phyloP scores from a whole-genome alignment of 1,140 invertebrate species.

The Tribolium madens region DNA sequence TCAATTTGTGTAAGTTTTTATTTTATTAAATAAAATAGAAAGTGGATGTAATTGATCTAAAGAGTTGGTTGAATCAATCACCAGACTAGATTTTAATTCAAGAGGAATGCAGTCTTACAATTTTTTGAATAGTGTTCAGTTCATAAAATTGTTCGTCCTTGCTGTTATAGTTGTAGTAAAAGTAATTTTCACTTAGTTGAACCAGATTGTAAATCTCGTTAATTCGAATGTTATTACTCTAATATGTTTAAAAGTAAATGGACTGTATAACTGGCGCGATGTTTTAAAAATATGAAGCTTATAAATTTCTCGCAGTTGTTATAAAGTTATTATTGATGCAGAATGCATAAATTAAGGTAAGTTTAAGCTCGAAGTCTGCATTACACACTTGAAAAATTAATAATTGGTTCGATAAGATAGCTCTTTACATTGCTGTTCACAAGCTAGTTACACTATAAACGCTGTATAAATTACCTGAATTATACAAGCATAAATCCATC shows the following conservation, averaged over 20 bases:
- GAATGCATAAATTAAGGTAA: constrained; percentile 7
- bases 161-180: constrained; percentile 2
- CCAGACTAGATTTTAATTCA: not conserved
- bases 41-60: not conserved
- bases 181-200: constrained; percentile 19
- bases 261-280: not conserved
- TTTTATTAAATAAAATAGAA: not conserved
- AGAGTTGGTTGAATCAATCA: too few species aligned
- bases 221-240: constrained; percentile 2
- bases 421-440: constrained; percentile 20
- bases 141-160: not conserved
- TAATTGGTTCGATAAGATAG: constrained; percentile 30
- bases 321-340: constrained; percentile 29
- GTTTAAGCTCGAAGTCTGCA: constrained; percentile 8
- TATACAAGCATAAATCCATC: constrained; percentile 26
- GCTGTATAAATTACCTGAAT: constrained; percentile 29
- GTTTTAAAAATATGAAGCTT: not conserved
- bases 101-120: not conserved
- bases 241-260: constrained; percentile 14
- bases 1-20: not conserved
- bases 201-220: constrained; percentile 3
- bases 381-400: constrained; percentile 25
- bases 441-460: constrained; percentile 22
- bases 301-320: constrained; percentile 14
- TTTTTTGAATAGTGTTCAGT: not conserved